Evolutionary conservation across 1,140 invertebrate genomes (phyloP), one percentile per base, ranked within the genome.

Genomic region (Luehdorfia chinensis): DNA sequence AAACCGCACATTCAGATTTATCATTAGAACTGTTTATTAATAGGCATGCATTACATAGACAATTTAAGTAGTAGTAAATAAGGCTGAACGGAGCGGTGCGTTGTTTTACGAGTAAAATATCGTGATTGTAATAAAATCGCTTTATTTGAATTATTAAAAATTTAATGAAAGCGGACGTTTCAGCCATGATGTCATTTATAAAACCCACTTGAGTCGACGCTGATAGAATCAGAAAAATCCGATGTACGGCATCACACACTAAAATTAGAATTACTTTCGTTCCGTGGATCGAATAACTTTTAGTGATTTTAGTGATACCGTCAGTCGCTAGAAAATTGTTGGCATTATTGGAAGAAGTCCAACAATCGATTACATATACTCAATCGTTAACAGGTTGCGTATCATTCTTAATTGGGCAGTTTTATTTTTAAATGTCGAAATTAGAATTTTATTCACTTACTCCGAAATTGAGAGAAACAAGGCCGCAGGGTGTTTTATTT

Each of bases 361-460:
- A 84, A 69, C 59, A 71, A 80, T 80, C 74, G 67, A 71, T 76
- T 73, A 66, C 58, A 67, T 66, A 62, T 52, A 60, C 56, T 63
- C 59, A 50, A 57, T 51, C 50, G 60, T 62, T 66, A 60, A 58
- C 51, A 66, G 58, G 59, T 57, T 58, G 50, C 55, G 56, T 62
- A 59, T 66, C n/a, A n/a, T 49, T 61, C 39, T 59, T 27, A 30
- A 52, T 55, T 50, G 50, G 49, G 31, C 51, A 48, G 39, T 55
- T 47, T 50, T 55, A 59, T 55, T 60, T 57, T 60, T 25, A 41
- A 59, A 31, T 27, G 12, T 25, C 36, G 32, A 60, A 47, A 44
- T 32, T n/a, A 55, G 27, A 31, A 30, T 39, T 39, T 39, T 39
- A 37, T 25, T 34, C 39, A 33, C 43, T 36, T 37, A 23, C 12